Percentiles rank a stretch among this genome's conserved stretches.
Evolutionary conservation across 2,113 vertebrate species (phyloP).

Genomic region (Hemibagrus wyckioides): DNA sequence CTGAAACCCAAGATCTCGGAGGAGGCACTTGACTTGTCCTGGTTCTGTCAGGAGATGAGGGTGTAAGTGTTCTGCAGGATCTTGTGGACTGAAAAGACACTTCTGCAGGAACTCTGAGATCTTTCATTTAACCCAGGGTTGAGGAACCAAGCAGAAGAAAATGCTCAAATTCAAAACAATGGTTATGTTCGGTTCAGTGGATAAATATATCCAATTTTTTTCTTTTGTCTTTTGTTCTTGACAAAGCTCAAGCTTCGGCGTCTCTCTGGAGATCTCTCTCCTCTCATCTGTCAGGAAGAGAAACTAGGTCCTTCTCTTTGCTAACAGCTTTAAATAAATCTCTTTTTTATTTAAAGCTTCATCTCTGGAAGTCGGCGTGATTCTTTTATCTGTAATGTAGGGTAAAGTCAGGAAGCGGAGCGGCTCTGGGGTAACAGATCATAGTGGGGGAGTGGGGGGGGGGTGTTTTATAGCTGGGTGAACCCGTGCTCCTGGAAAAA

Average conservation of each 20-base stretch:
- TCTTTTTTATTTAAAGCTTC: too few relatives aligned
- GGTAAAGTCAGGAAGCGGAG: not conserved
- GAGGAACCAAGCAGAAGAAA: not conserved
- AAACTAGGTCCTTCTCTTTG: slow-evolving; percentile 26
- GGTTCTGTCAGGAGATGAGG: not conserved
- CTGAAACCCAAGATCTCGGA: not conserved
- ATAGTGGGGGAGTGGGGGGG: not conserved
- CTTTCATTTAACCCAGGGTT: not conserved
- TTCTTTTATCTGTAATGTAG: not conserved
- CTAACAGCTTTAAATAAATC: not conserved
- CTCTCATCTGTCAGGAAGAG: slow-evolving; percentile 1
- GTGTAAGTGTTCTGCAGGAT: not conserved
- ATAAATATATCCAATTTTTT: not conserved
- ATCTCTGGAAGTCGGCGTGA: not conserved
- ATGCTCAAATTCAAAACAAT: not conserved
- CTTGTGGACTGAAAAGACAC: not conserved
- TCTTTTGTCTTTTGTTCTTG: not conserved
- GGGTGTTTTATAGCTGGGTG: not conserved
- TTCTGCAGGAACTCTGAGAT: not conserved
- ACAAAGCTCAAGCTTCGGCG: too few relatives aligned
- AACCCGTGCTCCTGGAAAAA: not conserved
- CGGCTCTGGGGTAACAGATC: not conserved
- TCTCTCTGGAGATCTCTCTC: slow-evolving; percentile 25
- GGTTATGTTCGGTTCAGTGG: not conserved
- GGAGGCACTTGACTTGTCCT: not conserved